Evolutionary conservation across 2,888 invertebrate species (phyloP).

Genomic region (Temnothorax ravouxi): DNA sequence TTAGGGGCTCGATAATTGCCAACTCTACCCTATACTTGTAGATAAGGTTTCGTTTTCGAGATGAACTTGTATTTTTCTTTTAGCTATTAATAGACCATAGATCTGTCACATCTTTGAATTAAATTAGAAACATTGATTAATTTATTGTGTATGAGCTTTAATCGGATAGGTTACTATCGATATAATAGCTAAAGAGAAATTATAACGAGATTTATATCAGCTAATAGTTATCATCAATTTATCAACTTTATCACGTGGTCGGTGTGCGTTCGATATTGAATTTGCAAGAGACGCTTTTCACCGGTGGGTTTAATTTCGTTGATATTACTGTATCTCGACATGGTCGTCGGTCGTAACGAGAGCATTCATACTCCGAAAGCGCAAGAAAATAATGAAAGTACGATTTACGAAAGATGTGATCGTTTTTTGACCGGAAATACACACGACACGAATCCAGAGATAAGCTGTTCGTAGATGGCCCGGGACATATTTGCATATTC

Average conservation of each 20-base stretch:
- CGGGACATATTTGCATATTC: constrained; percentile 27
- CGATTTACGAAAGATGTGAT: constrained; percentile 17
- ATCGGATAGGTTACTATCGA: background rate
- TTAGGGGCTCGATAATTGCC: too few relatives aligned
- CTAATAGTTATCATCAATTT: constrained; percentile 55
- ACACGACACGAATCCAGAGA: constrained; percentile 17
- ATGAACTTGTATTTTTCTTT: background rate
- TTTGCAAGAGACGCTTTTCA: constrained; percentile 44
- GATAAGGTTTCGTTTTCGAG: background rate
- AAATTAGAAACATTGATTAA: constrained; percentile 8
- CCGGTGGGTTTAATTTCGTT: constrained; percentile 36
- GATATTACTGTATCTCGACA: constrained; percentile 19
- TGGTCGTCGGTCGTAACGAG: background rate
- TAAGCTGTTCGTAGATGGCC: background rate
- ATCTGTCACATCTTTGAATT: background rate
- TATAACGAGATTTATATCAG: constrained; percentile 43
- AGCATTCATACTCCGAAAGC: background rate
- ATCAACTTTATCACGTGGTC: constrained; percentile 36
- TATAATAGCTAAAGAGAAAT: constrained; percentile 36
- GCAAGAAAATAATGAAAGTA: constrained; percentile 22
- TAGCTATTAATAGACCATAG: background rate
- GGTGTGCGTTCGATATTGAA: constrained; percentile 17
- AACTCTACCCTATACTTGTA: too few relatives aligned
- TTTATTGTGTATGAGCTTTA: constrained; percentile 13
- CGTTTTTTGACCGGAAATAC: constrained; percentile 22